Evolutionary conservation across 2,797 vertebrate genomes (phyloP).

Genomic region (Nasua narica): DNA sequence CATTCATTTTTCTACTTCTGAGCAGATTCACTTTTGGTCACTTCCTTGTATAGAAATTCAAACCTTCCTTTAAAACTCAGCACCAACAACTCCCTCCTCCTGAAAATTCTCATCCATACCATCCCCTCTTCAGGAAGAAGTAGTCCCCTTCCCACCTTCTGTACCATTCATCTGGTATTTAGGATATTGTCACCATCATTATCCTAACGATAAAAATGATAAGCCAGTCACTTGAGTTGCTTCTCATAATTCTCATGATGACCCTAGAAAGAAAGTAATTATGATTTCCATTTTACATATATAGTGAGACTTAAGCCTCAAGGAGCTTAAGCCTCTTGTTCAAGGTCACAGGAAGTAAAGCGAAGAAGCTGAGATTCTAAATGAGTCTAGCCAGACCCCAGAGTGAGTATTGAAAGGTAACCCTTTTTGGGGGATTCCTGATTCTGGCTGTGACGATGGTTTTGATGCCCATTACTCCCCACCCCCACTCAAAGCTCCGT

Average conservation of each 20-base stretch:
- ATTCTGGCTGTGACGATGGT: neutral
- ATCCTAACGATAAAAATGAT: neutral
- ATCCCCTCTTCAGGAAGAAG: neutral
- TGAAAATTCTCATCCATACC: neutral
- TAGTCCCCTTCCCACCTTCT: fast-evolving
- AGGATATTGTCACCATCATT: neutral
- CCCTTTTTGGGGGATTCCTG: neutral
- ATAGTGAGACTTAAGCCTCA: neutral
- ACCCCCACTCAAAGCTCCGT: fast-evolving
- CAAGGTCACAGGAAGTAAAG: neutral
- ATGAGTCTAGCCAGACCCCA: neutral
- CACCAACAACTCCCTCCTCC: neutral
- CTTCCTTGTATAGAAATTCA: constrained; percentile 68
- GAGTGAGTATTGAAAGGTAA: neutral
- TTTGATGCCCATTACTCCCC: too few relatives aligned
- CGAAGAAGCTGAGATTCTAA: neutral
- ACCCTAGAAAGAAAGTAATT: neutral
- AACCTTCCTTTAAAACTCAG: neutral
- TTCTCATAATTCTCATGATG: neutral
- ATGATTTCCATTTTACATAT: neutral
- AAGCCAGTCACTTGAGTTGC: neutral
- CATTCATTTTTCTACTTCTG: constrained; percentile 66
- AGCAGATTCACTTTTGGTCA: constrained; percentile 66
- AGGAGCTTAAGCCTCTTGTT: neutral
- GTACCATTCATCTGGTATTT: neutral